Percentiles rank a stretch among this genome's conserved stretches.
These are phyloP conservation scores for Neolamprologus multifasciatus DNA, from an alignment of 2,797 vertebrate genomes.

Conservation along the genomic window DNA sequence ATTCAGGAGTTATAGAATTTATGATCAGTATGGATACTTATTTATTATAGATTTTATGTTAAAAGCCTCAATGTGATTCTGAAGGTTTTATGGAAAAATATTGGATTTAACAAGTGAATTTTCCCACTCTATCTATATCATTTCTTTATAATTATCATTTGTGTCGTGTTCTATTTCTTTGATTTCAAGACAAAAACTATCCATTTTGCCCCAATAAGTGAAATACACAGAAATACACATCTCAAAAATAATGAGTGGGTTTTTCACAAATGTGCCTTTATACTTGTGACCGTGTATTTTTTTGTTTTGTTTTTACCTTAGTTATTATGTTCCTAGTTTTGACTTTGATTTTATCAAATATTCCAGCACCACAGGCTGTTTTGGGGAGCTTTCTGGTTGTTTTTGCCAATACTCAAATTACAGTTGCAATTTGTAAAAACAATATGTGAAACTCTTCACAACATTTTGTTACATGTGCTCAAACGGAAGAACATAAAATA, in stretches of 20 bases:
- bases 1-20: background rate
- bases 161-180: background rate
- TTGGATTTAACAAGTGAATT: background rate
- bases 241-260: background rate
- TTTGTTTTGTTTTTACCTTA: background rate
- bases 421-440: background rate
- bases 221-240: background rate
- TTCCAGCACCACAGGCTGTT: background rate
- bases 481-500: background rate
- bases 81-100: background rate
- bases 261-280: background rate
- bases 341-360: background rate
- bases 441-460: background rate
- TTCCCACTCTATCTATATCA: background rate
- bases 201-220: background rate
- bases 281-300: background rate
- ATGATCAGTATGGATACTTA: background rate
- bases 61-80: background rate
- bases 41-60: background rate
- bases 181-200: background rate
- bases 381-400: background rate
- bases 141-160: background rate
- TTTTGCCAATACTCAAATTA: background rate
- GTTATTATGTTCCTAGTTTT: background rate
- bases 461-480: background rate